Evolutionary conservation across 2,113 vertebrate species (phyloP).

Genomic region (Macroglossus sobrinus): DNA sequence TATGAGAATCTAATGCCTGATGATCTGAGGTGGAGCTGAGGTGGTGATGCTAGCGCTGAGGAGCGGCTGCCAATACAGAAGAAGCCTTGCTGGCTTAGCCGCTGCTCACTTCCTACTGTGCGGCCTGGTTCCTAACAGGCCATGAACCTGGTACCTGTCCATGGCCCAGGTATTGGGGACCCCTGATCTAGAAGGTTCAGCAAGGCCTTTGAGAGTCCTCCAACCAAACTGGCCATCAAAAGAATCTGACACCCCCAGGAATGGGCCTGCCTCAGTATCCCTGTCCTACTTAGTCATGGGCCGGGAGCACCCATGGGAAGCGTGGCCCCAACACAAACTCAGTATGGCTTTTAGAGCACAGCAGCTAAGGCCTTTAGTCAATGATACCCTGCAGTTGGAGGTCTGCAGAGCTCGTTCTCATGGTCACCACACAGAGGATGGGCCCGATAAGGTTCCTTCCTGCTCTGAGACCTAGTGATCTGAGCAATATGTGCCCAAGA

Average conservation of each 20-base stretch:
- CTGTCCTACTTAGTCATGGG: neutral
- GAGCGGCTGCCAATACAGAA: no score
- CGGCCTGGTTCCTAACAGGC: no score
- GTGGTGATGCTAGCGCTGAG: no score
- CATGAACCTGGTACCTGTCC: no score
- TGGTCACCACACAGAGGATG: neutral
- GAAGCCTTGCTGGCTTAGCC: no score
- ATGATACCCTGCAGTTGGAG: neutral
- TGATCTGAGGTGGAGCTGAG: no score
- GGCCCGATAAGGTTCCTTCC: neutral
- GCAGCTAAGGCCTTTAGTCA: neutral
- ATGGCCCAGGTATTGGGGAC: no score
- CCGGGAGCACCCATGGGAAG: neutral
- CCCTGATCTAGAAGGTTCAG: neutral
- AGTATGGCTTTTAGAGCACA: neutral
- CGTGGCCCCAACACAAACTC: neutral
- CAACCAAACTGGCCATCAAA: neutral
- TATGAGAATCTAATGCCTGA: no score
- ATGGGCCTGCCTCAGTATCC: neutral
- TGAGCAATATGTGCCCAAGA: neutral
- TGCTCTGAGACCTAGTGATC: neutral
- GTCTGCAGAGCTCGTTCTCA: neutral
- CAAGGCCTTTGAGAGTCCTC: neutral
- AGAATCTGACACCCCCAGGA: rapidly evolving
- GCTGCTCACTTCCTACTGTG: no score